Evolutionary conservation across 2,797 vertebrate species (phyloP).

Genomic region (Arctocebus calabarensis): DNA sequence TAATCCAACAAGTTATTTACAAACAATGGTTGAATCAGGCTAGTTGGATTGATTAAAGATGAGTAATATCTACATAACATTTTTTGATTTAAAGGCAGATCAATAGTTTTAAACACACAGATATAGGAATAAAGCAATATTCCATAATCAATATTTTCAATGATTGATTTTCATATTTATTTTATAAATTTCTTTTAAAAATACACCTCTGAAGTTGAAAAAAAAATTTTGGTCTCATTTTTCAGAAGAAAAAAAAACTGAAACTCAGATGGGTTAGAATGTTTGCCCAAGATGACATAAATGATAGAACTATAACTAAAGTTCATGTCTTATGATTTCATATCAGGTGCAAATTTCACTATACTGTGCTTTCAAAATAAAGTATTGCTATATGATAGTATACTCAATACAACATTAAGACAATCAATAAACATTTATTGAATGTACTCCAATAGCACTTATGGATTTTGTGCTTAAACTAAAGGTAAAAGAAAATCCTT

Average conservation of each 20-base stretch:
- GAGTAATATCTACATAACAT: neutral
- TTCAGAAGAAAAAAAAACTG: conserved; percentile 2
- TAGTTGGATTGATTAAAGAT: neutral
- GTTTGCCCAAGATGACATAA: neutral
- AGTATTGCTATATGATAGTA: neutral
- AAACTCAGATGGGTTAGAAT: neutral
- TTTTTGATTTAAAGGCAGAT: neutral
- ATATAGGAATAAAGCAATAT: neutral
- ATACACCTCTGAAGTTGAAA: neutral
- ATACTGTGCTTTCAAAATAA: neutral
- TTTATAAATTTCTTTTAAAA: conserved; percentile 1
- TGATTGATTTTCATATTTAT: neutral
- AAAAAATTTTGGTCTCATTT: conserved; percentile 17
- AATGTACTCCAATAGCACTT: neutral
- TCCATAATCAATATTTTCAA: neutral
- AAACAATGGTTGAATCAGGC: neutral
- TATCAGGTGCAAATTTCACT: neutral
- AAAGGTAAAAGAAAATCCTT: neutral
- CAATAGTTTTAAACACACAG: neutral
- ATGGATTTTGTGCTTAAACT: neutral
- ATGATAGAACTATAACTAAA: neutral
- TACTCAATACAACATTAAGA: neutral
- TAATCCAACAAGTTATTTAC: neutral
- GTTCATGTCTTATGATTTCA: neutral
- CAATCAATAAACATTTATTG: neutral